Percentiles rank a stretch among this genome's conserved stretches.
phyloP scores from a whole-genome alignment of 2,113 vertebrate genomes.

The Catharus minimus region DNA sequence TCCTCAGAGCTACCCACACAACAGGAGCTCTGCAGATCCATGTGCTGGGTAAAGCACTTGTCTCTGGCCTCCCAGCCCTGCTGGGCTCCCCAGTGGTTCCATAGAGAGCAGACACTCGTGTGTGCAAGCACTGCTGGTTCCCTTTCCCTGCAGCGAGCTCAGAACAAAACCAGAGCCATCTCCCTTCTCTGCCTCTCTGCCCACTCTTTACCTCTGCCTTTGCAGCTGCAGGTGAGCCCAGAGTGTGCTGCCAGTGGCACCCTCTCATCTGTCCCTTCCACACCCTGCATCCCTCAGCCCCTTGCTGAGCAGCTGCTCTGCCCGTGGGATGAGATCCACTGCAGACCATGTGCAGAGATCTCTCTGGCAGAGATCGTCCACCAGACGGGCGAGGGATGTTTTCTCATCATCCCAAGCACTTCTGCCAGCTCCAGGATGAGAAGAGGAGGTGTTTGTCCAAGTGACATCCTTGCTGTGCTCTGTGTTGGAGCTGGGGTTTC shows the following conservation, averaged over 20 bases:
- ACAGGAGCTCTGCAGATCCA: not conserved
- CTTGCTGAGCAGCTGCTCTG: not conserved
- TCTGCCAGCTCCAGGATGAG: not conserved
- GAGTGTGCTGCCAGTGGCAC: not conserved
- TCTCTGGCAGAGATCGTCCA: not conserved
- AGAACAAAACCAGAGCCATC: not conserved
- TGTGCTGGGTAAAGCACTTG: not conserved
- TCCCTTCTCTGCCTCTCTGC: not conserved
- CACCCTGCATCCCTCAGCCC: not conserved
- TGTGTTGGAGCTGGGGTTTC: not conserved
- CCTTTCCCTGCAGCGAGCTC: not conserved
- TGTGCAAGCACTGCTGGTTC: not conserved
- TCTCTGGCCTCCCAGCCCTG: not conserved
- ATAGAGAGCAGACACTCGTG: not conserved
- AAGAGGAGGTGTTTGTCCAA: not conserved
- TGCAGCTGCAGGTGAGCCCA: not conserved
- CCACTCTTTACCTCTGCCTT: not conserved
- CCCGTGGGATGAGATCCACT: not conserved
- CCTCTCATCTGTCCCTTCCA: not conserved
- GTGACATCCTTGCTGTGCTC: not conserved
- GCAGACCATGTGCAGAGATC: fast-evolving
- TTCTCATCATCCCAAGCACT: not conserved
- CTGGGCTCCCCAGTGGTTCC: not conserved
- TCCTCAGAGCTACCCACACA: not conserved
- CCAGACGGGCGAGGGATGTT: not conserved